These are phyloP conservation scores for Corythornis cristatus DNA, from an alignment of 2,113 vertebrate genomes.

Conservation along the genomic window DNA sequence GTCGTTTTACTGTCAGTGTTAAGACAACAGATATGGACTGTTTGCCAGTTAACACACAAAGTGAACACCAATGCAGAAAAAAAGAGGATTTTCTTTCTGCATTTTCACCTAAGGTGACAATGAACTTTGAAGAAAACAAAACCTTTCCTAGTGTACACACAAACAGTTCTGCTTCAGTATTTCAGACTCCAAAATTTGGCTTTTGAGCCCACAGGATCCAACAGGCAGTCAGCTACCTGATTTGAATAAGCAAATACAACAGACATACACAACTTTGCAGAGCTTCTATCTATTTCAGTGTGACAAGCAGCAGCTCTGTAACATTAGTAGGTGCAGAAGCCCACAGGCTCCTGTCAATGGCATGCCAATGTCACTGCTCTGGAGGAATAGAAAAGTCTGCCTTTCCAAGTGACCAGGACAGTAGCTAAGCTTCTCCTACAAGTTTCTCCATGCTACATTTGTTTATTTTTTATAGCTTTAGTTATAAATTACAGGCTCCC, in stretches of 20 bases:
- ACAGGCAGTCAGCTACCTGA: not conserved
- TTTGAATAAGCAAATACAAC: not conserved
- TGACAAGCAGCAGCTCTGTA: not conserved
- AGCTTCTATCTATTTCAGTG: not conserved
- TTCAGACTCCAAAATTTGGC: not conserved
- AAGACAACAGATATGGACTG: not conserved
- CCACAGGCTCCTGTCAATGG: not conserved
- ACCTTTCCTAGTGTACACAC: not conserved
- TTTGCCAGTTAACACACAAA: not conserved
- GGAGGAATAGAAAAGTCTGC: not conserved
- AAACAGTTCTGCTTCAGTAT: not conserved
- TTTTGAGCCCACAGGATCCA: not conserved
- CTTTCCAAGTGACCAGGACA: not conserved
- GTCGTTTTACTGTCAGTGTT: not conserved
- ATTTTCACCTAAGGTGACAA: not conserved
- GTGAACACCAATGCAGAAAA: not conserved
- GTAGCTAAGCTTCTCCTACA: not conserved
- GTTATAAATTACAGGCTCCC: conserved; percentile 24
- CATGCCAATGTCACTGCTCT: not conserved
- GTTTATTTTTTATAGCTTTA: conserved; percentile 34
- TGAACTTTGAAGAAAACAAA: not conserved
- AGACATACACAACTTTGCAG: not conserved
- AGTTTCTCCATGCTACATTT: not conserved
- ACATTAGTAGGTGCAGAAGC: not conserved
- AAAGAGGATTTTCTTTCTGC: not conserved